These are phyloP conservation scores for Aspidapion aeneum DNA, from an alignment of 2,888 invertebrate species.

Conservation along the genomic window DNA sequence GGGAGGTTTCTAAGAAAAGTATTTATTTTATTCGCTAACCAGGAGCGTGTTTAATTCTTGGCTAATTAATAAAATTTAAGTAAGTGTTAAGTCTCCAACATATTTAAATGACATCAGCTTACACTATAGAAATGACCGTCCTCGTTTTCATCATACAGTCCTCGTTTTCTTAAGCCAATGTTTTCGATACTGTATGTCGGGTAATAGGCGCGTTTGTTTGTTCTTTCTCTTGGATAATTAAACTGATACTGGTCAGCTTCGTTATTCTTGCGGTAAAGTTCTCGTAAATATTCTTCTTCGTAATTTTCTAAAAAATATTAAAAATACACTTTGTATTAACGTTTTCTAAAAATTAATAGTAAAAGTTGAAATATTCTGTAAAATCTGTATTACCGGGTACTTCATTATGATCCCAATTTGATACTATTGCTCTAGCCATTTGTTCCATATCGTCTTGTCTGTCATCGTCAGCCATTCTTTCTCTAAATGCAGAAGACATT, in stretches of 20 bases:
- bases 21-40: too few species aligned
- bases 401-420: slow-evolving; percentile 36
- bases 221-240: slow-evolving; percentile 34
- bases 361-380: too few species aligned
- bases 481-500: slow-evolving; percentile 55
- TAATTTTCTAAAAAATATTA: slow-evolving; percentile 15
- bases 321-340: too few species aligned
- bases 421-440: slow-evolving; percentile 38
- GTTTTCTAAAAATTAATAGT: too few species aligned
- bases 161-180: slow-evolving; percentile 40
- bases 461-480: slow-evolving; percentile 52
- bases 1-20: too few species aligned
- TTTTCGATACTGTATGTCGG: slow-evolving; percentile 40
- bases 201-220: slow-evolving; percentile 37
- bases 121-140: slow-evolving; percentile 19
- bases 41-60: too few species aligned
- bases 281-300: slow-evolving; percentile 49
- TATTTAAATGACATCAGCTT: too few species aligned
- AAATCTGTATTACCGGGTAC: slow-evolving; percentile 17
- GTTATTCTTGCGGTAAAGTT: slow-evolving; percentile 50
- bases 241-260: slow-evolving; percentile 33
- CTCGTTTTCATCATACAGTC: slow-evolving; percentile 25
- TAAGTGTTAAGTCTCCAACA: too few species aligned
- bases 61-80: too few species aligned
- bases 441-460: slow-evolving; percentile 46